A percentile compares a stretch with the other conserved stretches of the same genome.
phyloP scores from a whole-genome alignment of 2,797 vertebrate genomes.

The Enteromius anoplus region DNA sequence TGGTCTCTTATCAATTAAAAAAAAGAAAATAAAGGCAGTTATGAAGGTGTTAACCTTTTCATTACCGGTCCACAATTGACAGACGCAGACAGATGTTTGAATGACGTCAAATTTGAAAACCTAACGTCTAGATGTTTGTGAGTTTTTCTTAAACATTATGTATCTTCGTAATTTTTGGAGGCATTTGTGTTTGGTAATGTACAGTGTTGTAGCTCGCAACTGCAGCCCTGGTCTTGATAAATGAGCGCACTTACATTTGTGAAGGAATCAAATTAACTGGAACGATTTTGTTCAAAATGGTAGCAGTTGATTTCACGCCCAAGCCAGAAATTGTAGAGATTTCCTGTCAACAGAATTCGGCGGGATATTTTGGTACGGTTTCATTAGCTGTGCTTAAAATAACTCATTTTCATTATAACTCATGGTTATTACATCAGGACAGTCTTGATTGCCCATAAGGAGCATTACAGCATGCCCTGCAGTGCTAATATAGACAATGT shows the following conservation, averaged over 20 bases:
- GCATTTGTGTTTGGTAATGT: constrained; percentile 7
- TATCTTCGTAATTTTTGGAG: background rate
- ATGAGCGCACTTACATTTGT: constrained; percentile 41
- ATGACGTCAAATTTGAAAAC: background rate
- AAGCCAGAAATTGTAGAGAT: constrained; percentile 43
- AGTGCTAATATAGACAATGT: constrained; percentile 48
- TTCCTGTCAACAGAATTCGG: constrained; percentile 52
- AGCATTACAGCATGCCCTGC: constrained; percentile 47
- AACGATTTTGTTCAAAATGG: constrained; percentile 48
- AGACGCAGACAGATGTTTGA: background rate
- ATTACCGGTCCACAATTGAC: background rate
- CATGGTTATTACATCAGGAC: constrained; percentile 50
- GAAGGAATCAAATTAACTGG: constrained; percentile 48
- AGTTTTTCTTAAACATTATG: background rate
- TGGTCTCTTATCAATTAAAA: background rate
- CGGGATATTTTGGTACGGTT: constrained; percentile 49
- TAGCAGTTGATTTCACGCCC: constrained; percentile 42
- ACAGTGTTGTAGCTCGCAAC: constrained; percentile 8
- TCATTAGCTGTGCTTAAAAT: constrained; percentile 52
- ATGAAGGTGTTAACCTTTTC: background rate
- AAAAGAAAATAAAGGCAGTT: background rate
- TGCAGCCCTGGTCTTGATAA: constrained; percentile 37
- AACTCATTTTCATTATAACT: constrained; percentile 52
- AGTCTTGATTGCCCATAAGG: constrained; percentile 48
- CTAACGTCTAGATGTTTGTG: background rate